phyloP scores from a whole-genome alignment of 2,888 invertebrate species.

The Merodon equestris region DNA sequence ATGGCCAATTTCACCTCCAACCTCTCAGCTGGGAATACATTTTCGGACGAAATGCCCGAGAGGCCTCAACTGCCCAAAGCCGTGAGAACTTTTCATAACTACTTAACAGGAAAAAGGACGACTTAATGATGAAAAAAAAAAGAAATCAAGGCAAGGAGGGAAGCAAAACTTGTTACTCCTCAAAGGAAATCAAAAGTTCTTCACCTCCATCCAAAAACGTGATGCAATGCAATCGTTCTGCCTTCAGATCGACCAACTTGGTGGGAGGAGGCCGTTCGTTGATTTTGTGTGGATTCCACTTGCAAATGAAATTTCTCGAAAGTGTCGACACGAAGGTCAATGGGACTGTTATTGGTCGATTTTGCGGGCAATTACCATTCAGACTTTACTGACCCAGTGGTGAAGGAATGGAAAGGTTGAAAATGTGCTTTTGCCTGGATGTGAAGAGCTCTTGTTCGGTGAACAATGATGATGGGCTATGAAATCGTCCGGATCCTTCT shows the following conservation, averaged over 20 bases:
- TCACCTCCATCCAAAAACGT: slow-evolving; percentile 53
- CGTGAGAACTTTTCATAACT: slow-evolving; percentile 50
- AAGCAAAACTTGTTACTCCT: slow-evolving; percentile 39
- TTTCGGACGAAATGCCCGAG: slow-evolving; percentile 37
- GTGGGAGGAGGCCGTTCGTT: too few relatives aligned
- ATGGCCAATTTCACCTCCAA: slow-evolving; percentile 51
- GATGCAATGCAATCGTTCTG: slow-evolving; percentile 38
- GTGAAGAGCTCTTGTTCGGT: too few relatives aligned
- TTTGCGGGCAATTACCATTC: slow-evolving; percentile 13
- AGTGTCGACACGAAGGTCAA: slow-evolving; percentile 21
- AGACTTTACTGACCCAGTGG: too few relatives aligned
- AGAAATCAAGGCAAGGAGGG: slow-evolving; percentile 1
- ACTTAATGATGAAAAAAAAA: slow-evolving; percentile 5
- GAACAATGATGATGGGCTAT: too few relatives aligned
- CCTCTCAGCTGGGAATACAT: slow-evolving; percentile 14
- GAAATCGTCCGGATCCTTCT: too few relatives aligned
- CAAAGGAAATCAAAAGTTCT: slow-evolving; percentile 62
- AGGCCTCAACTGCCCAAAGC: slow-evolving; percentile 30
- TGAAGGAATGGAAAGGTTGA: too few relatives aligned
- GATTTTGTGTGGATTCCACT: slow-evolving; percentile 9
- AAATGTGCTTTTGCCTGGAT: too few relatives aligned
- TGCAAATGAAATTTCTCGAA: slow-evolving; percentile 51
- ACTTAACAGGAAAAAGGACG: slow-evolving; percentile 39
- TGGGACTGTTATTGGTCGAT: slow-evolving; percentile 28
- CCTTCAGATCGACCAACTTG: too few relatives aligned